Percentiles rank a stretch among this genome's conserved stretches.
phyloP scores from a whole-genome alignment of 2,888 invertebrate genomes.

The Aromia moschata region DNA sequence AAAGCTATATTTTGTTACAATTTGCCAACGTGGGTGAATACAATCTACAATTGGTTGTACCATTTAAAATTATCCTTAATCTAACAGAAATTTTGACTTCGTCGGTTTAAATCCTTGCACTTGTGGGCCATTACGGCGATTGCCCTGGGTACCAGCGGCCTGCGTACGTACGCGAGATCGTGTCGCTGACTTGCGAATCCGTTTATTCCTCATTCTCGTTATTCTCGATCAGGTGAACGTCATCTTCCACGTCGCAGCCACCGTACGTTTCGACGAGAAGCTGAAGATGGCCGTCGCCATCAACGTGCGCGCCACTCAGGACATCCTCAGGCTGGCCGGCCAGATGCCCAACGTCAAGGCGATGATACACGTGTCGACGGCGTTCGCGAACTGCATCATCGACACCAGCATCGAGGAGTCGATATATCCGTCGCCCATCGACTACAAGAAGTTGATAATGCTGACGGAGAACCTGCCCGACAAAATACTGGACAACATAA shows the following conservation, averaged over 20 bases:
- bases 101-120: too few relatives aligned
- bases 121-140: too few relatives aligned
- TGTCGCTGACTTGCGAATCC: too few relatives aligned
- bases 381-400: conserved; percentile 66
- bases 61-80: too few relatives aligned
- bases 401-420: conserved; percentile 64
- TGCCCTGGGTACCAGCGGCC: too few relatives aligned
- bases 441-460: conserved; percentile 65
- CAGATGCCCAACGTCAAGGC: conserved; percentile 72
- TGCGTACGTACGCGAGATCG: too few relatives aligned
- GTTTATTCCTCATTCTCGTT: too few relatives aligned
- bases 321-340: conserved; percentile 72
- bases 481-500: conserved; percentile 65
- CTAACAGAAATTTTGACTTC: too few relatives aligned
- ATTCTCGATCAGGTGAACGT: conserved; percentile 63
- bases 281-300: conserved; percentile 77
- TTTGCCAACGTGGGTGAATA: too few relatives aligned
- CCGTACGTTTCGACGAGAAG: conserved; percentile 77
- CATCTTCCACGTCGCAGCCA: conserved; percentile 70
- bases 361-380: conserved; percentile 69
- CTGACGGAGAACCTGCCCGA: conserved; percentile 66
- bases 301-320: conserved; percentile 76
- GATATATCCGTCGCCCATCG: conserved; percentile 67
- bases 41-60: too few relatives aligned
- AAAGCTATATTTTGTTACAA: too few relatives aligned